phyloP scores from a whole-genome alignment of 2,888 invertebrate species.

The Chalcis sispes region DNA sequence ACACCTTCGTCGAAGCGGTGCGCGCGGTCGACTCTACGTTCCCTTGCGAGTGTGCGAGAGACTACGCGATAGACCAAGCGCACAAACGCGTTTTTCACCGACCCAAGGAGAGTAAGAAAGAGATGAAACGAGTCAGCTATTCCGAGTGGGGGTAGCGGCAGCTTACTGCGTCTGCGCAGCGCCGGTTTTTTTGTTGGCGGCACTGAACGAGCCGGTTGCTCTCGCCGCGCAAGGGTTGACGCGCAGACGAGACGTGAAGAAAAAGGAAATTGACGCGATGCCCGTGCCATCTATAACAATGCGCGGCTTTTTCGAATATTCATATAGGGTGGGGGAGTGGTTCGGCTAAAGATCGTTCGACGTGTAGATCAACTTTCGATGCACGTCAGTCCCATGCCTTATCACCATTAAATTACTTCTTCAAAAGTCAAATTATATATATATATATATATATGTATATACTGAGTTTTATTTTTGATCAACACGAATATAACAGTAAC shows the following conservation, averaged over 20 bases:
- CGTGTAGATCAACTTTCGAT: too few species aligned
- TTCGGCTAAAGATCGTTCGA: too few species aligned
- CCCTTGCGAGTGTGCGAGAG: constrained; percentile 30
- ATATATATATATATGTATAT: too few species aligned
- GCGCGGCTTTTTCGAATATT: constrained; percentile 46
- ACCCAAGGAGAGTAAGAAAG: neutral
- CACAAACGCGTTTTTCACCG: too few species aligned
- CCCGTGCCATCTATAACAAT: constrained; percentile 12
- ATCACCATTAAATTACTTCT: too few species aligned
- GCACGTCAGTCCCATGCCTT: neutral
- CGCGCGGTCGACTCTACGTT: constrained; percentile 8
- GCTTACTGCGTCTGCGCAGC: neutral
- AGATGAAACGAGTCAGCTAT: neutral
- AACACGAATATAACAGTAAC: neutral
- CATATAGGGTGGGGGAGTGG: constrained; percentile 13
- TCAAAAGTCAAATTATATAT: too few species aligned
- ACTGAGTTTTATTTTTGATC: neutral
- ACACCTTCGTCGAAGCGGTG: constrained; percentile 25
- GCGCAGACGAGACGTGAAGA: neutral
- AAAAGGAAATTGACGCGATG: constrained; percentile 34
- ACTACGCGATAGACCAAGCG: constrained; percentile 17
- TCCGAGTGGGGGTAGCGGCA: neutral
- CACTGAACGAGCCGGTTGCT: constrained; percentile 6
- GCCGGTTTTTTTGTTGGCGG: neutral
- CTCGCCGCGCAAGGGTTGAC: neutral